These are phyloP conservation scores for Eulemur macaco DNA, from an alignment of 2,113 vertebrate genomes.

Conservation along the genomic window DNA sequence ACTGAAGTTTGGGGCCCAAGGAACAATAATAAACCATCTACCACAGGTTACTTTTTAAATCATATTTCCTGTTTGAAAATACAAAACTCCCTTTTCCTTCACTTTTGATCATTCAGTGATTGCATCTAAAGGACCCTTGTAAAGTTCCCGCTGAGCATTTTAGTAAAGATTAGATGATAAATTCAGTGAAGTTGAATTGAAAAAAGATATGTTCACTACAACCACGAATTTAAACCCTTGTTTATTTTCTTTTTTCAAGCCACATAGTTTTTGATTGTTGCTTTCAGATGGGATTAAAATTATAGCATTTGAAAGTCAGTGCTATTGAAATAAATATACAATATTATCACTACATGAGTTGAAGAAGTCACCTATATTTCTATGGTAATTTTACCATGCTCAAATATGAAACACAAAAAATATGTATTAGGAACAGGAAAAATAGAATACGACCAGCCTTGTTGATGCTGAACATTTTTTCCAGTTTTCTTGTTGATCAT, in stretches of 20 bases:
- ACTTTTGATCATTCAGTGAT: neutral
- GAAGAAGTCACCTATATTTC: neutral
- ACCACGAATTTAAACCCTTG: neutral
- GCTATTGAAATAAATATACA: conserved; percentile 50
- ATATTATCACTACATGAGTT: neutral
- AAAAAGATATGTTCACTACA: neutral
- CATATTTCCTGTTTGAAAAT: conserved; percentile 51
- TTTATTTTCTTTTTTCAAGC: neutral
- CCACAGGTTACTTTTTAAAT: conserved; percentile 14
- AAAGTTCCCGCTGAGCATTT: conserved; percentile 10
- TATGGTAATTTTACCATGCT: neutral
- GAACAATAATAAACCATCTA: conserved; percentile 47
- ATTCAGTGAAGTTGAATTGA: neutral
- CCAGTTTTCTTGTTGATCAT: neutral
- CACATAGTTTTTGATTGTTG: neutral
- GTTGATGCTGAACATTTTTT: neutral
- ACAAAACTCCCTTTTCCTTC: neutral
- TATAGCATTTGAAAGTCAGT: conserved; percentile 25
- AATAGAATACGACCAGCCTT: neutral
- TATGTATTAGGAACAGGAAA: neutral
- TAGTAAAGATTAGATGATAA: conserved; percentile 62
- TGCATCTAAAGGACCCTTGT: neutral
- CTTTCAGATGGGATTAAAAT: conserved; percentile 47
- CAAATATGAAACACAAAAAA: neutral
- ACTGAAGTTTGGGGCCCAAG: neutral